phyloP scores from a whole-genome alignment of 1,140 invertebrate genomes.

The Drosophila carrolli region DNA sequence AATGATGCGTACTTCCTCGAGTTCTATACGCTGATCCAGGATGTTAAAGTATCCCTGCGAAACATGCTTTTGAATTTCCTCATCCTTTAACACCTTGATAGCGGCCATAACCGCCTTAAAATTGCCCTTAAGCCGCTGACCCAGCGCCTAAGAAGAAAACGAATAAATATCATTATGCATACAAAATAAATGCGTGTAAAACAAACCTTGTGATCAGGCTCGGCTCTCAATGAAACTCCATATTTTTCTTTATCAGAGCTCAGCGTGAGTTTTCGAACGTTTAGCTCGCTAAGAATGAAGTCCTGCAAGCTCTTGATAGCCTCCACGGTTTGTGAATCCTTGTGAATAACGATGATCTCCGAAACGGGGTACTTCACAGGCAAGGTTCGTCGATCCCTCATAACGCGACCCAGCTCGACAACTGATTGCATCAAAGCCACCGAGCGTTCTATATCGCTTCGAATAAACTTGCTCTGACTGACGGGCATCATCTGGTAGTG shows the following conservation, averaged over 20 bases:
- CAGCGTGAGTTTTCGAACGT: conserved; percentile 94
- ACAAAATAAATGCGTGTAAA: not conserved
- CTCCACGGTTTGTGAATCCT: conserved; percentile 91
- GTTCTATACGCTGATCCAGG: conserved; percentile 90
- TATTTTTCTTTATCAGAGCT: conserved; percentile 97
- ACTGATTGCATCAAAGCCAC: conserved; percentile 96
- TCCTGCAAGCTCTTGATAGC: conserved; percentile 92
- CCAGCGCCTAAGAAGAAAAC: conserved; percentile 86
- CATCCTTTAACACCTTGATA: conserved; percentile 93
- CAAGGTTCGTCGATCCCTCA: conserved; percentile 96
- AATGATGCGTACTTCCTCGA: conserved; percentile 94
- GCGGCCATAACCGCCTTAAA: conserved; percentile 94
- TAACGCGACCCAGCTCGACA: conserved; percentile 96
- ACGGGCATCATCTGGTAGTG: conserved; percentile 96
- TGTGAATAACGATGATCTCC: conserved; percentile 97
- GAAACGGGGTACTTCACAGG: conserved; percentile 98
- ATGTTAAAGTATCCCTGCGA: conserved; percentile 90
- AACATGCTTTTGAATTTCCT: conserved; percentile 92
- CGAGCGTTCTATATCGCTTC: conserved; percentile 94
- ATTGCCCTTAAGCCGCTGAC: conserved; percentile 93
- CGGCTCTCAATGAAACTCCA: conserved; percentile 96
- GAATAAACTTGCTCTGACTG: conserved; percentile 90
- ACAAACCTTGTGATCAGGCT: conserved; percentile 92
- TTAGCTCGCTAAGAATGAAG: conserved; percentile 97
- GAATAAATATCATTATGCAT: not conserved